Evolutionary conservation across 2,113 vertebrate species (phyloP).

Genomic region (Callipepla squamata): DNA sequence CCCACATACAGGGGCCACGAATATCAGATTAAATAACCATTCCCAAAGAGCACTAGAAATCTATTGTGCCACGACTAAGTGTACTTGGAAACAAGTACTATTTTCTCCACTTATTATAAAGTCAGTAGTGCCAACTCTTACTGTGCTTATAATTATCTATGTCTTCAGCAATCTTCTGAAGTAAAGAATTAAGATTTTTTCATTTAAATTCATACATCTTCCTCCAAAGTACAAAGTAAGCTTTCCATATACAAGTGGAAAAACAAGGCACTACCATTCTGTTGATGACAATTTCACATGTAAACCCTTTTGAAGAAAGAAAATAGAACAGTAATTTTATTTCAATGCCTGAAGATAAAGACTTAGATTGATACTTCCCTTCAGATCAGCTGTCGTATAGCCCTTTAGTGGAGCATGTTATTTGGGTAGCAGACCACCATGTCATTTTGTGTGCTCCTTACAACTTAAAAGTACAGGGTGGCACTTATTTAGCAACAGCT

Average conservation of each 20-base stretch:
- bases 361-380: background rate
- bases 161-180: background rate
- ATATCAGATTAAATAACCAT: background rate
- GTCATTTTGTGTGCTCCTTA: background rate
- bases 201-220: background rate
- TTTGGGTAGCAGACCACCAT: background rate
- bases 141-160: background rate
- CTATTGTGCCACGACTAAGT: background rate
- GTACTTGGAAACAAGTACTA: rapidly evolving
- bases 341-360: background rate
- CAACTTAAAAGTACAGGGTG: background rate
- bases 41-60: background rate
- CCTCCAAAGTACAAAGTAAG: background rate
- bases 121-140: background rate
- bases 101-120: background rate
- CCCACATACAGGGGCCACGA: background rate
- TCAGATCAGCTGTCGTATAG: background rate
- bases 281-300: background rate
- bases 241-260: background rate
- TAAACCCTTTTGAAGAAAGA: background rate
- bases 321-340: too few species aligned
- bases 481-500: background rate
- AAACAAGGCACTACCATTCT: background rate
- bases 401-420: background rate
- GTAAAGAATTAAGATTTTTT: background rate